Percentiles rank a stretch among this genome's conserved stretches.
Evolutionary conservation across 2,797 vertebrate species (phyloP).

Genomic region (Numenius phaeopus): DNA sequence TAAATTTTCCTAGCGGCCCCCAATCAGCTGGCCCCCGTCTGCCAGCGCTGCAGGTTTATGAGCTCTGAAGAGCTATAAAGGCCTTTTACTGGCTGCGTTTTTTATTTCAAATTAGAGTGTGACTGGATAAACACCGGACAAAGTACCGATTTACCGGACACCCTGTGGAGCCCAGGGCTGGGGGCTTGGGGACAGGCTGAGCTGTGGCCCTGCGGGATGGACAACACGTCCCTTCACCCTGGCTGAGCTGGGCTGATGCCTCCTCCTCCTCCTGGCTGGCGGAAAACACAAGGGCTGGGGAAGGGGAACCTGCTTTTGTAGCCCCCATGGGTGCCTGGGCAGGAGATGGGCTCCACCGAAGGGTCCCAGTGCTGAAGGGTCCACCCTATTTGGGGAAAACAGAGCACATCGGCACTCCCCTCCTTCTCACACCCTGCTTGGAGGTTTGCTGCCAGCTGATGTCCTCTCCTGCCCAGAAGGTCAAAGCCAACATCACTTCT

Average conservation of each 20-base stretch:
- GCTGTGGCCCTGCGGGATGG: fast-evolving
- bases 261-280: fast-evolving
- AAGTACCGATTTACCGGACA: conserved; percentile 20
- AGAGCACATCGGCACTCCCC: fast-evolving
- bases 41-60: conserved; percentile 37
- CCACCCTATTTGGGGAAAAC: background rate
- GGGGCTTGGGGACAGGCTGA: background rate
- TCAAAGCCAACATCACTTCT: fast-evolving
- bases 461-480: background rate
- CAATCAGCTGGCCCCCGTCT: conserved; percentile 13
- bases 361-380: background rate
- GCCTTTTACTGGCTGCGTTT: conserved; percentile 46
- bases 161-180: background rate
- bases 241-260: fast-evolving
- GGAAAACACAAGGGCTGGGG: fast-evolving
- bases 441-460: background rate
- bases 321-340: fast-evolving
- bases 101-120: conserved; percentile 58
- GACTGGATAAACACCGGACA: conserved; percentile 66
- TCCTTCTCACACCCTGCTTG: fast-evolving
- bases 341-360: fast-evolving
- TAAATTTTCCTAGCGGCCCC: conserved; percentile 60
- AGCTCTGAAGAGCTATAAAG: conserved; percentile 68
- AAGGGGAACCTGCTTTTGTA: background rate
- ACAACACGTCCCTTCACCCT: fast-evolving